Conservation (phyloP, 2,113 vertebrate species). For the Centrocercus urophasianus region DNA sequence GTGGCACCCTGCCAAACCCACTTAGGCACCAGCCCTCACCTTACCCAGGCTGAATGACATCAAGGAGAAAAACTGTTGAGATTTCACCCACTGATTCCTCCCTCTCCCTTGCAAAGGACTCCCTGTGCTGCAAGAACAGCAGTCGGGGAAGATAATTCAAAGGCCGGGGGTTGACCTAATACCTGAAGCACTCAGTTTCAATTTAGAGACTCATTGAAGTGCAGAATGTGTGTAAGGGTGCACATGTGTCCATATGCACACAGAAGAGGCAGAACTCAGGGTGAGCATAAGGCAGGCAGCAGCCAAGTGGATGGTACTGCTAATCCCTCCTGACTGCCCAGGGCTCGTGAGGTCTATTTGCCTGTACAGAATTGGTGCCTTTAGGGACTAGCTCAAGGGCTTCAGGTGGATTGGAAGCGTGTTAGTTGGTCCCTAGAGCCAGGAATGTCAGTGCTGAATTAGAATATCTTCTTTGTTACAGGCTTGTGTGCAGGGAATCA, state of each 20-base stretch:
- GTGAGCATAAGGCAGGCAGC: neutral
- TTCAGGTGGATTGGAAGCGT: neutral
- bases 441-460: neutral
- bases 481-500: rapidly evolving
- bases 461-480: neutral
- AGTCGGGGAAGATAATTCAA: neutral
- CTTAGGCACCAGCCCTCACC: neutral
- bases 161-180: neutral
- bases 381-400: neutral
- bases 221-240: neutral
- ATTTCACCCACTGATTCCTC: neutral
- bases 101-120: neutral
- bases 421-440: neutral
- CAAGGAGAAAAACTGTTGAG: neutral
- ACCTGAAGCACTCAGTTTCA: neutral
- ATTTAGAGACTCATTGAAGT: neutral
- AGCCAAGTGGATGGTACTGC: neutral
- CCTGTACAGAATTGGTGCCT: neutral
- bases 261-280: neutral
- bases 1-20: conserved; percentile 7
- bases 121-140: neutral
- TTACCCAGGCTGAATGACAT: neutral
- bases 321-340: neutral
- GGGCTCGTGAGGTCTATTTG: neutral
- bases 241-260: neutral